Evolutionary conservation across 1,140 invertebrate species (phyloP).

Genomic region (Lasaia peninsularis): DNA sequence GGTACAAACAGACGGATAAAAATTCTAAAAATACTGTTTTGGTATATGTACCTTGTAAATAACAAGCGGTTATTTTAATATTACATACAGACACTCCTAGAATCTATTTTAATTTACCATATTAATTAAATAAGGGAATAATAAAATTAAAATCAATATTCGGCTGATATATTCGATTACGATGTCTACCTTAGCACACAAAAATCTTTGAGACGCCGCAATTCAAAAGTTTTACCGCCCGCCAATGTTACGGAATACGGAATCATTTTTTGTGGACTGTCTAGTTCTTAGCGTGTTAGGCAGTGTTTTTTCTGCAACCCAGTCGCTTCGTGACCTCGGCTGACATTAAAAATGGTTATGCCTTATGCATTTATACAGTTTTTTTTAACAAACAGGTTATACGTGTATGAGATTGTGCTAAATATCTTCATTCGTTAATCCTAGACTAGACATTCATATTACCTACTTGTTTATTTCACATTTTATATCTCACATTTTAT

Average conservation of each 20-base stretch:
- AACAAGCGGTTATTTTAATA: too few species aligned
- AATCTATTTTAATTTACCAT: too few species aligned
- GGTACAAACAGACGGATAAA: too few species aligned
- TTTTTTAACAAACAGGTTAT: slow-evolving; percentile 29
- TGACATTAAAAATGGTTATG: slow-evolving; percentile 71
- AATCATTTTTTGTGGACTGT: slow-evolving; percentile 64
- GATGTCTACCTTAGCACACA: background rate
- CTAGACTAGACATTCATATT: background rate
- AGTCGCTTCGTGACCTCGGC: slow-evolving; percentile 65
- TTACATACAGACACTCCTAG: too few species aligned
- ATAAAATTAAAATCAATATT: too few species aligned
- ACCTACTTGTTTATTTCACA: background rate
- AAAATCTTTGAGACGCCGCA: slow-evolving; percentile 8
- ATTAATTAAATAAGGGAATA: too few species aligned
- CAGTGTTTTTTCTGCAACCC: slow-evolving; percentile 57
- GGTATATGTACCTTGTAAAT: too few species aligned
- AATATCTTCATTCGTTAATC: background rate
- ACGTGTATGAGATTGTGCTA: slow-evolving; percentile 14
- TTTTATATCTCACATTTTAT: background rate
- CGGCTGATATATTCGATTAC: too few species aligned
- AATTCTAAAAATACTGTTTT: too few species aligned
- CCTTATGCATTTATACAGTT: slow-evolving; percentile 54
- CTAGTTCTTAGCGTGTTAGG: slow-evolving; percentile 64
- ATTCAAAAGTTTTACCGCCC: slow-evolving; percentile 40
- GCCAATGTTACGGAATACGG: slow-evolving; percentile 51